Evolutionary conservation across 2,113 vertebrate species (phyloP), one percentile per base, ranked within the genome.

Genomic region (Promerops cafer): DNA sequence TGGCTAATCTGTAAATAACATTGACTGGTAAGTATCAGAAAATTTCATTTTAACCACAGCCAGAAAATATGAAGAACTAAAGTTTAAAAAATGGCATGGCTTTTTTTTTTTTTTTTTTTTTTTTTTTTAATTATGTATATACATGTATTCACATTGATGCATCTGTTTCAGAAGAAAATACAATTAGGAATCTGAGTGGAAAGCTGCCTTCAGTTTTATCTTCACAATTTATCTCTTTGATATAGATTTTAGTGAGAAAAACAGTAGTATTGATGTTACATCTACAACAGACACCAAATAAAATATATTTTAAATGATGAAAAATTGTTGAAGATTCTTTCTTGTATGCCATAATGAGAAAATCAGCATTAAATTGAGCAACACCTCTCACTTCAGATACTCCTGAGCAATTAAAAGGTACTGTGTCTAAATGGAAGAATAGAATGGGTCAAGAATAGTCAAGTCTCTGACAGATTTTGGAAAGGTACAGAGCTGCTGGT

Each of bases 231-330:
- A 19, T 11, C 16, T 40, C 27, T 86, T 61, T 26, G 37, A 44
- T 74, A 80, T 4, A 69, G 71, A 86, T 61, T 86, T 86, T 49
- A 80, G 50, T 57, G 49, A 57, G 66, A 83, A 53, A 50, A 86
- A 24, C 10, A 56, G 26, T 35, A 37, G 17, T 57, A 65, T 28
- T 80, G n/a, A 76, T 65, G 30, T 76, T 68, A 24, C 5, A 30
- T 44, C 57, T 44, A 49, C 14, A 83, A 37, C 7, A 72, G 17
- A 50, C 33, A 77, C 45, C 19, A n/a, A 89, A 69, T 40, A 88
- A 94, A 82, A 83, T 16, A 21, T 39, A 26, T 33, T 87, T 92
- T 66, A 50, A 93, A 79, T 68, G 23, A 88, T 28, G 12, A 93
- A 47, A 85, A 84, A 71, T 7, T 24, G 49, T n/a, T 76, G 57